Evolutionary conservation across 2,888 invertebrate genomes (phyloP).

Genomic region (Heliconius hortense): DNA sequence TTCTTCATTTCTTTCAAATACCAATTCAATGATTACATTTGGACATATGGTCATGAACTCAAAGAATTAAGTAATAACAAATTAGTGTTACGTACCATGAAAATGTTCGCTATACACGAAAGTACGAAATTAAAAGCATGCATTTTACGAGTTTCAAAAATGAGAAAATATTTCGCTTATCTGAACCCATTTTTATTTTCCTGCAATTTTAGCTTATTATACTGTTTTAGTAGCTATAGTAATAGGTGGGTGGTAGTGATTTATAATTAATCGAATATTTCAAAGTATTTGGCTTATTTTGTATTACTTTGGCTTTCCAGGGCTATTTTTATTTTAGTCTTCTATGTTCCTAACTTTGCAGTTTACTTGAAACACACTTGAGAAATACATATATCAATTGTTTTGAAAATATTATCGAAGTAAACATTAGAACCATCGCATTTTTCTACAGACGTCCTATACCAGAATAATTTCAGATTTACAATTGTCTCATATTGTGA

Average conservation of each 20-base stretch:
- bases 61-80: slow-evolving; percentile 10
- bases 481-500: too few species aligned
- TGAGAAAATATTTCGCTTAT: slow-evolving; percentile 17
- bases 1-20: too few species aligned
- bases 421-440: too few species aligned
- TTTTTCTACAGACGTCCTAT: too few species aligned
- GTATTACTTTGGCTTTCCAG: too few species aligned
- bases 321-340: too few species aligned
- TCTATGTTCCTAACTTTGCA: too few species aligned
- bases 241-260: not conserved
- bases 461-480: too few species aligned
- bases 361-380: too few species aligned
- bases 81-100: slow-evolving; percentile 1
- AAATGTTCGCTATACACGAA: slow-evolving; percentile 2
- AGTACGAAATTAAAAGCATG: slow-evolving; percentile 11
- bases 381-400: too few species aligned
- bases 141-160: slow-evolving; percentile 12
- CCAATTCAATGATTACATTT: not conserved
- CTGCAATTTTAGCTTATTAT: not conserved
- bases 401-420: too few species aligned
- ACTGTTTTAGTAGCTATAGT: not conserved
- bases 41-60: not conserved
- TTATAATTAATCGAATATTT: not conserved
- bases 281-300: not conserved
- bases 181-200: slow-evolving; percentile 13